Conservation (phyloP, 2,797 vertebrate genomes). For the Labeo calbasu region DNA sequence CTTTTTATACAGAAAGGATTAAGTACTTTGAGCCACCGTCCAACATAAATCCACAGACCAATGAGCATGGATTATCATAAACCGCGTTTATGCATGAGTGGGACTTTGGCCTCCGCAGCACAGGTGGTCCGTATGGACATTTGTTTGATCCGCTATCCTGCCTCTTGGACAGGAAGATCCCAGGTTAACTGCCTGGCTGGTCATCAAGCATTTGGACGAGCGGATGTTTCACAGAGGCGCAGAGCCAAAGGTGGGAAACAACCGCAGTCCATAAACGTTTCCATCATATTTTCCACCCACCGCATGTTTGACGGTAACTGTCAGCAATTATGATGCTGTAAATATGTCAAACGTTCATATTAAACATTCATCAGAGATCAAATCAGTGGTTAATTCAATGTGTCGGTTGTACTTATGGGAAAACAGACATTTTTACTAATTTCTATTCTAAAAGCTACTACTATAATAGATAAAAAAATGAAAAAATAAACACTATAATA, state of each 20-base stretch:
- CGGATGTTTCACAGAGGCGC: constrained; percentile 4
- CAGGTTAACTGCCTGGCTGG: constrained; percentile 32
- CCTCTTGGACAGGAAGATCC: constrained; percentile 39
- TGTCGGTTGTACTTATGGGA: too few relatives aligned
- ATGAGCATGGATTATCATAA: constrained; percentile 7
- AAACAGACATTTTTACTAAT: too few relatives aligned
- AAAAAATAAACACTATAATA: background rate
- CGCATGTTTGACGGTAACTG: background rate
- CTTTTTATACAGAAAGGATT: background rate
- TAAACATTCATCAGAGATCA: background rate
- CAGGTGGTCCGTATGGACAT: constrained; percentile 13
- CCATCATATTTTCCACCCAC: constrained; percentile 8
- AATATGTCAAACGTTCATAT: constrained; percentile 20
- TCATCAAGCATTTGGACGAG: constrained; percentile 11
- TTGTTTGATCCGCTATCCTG: constrained; percentile 39
- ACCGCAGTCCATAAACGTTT: constrained; percentile 32
- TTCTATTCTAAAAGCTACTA: too few relatives aligned
- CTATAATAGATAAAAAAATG: too few relatives aligned
- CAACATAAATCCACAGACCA: constrained; percentile 12
- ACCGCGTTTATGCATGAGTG: constrained; percentile 17
- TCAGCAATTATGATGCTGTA: constrained; percentile 26
- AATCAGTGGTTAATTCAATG: too few relatives aligned
- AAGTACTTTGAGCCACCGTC: background rate
- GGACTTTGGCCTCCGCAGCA: background rate
- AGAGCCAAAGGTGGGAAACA: constrained; percentile 21